Conservation (phyloP, 2,797 vertebrate genomes). For the Sebastes taczanowskii region DNA sequence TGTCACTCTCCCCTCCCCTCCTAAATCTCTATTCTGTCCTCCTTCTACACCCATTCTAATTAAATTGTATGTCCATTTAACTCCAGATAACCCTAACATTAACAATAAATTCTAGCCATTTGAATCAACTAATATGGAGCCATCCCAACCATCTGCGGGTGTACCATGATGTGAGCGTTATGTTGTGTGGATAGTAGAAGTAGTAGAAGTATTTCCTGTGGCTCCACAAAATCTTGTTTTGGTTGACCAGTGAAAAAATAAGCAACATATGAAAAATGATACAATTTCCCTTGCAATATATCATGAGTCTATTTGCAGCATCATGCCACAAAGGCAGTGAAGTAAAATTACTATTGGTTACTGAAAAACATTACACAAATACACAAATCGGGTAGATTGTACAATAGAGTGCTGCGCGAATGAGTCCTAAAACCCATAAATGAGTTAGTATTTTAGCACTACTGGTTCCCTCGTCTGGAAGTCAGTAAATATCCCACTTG, state of each 20-base stretch:
- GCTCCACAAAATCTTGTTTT: not conserved
- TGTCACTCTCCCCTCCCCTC: constrained; percentile 12
- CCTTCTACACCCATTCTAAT: constrained; percentile 41
- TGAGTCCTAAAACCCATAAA: no score
- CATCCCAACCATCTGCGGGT: not conserved
- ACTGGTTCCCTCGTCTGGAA: no score
- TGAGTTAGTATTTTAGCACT: no score
- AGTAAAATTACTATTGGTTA: not conserved
- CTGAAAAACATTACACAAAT: not conserved
- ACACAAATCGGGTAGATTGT: not conserved
- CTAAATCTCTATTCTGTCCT: constrained; percentile 11
- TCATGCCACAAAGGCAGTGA: not conserved
- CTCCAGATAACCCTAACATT: constrained; percentile 30
- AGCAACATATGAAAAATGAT: not conserved
- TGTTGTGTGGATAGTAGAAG: not conserved
- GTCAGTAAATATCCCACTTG: no score
- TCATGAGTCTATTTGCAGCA: not conserved
- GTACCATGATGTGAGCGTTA: not conserved
- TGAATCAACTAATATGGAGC: constrained; percentile 27
- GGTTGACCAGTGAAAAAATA: not conserved
- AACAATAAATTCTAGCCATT: not conserved
- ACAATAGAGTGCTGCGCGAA: no score
- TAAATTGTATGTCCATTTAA: constrained; percentile 35
- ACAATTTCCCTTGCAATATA: not conserved
- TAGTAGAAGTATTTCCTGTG: not conserved